A percentile compares a stretch with the other conserved stretches of the same genome.
Evolutionary conservation across 2,888 invertebrate species (phyloP).

Genomic region (Scaptodrosophila latifasciaeformis): DNA sequence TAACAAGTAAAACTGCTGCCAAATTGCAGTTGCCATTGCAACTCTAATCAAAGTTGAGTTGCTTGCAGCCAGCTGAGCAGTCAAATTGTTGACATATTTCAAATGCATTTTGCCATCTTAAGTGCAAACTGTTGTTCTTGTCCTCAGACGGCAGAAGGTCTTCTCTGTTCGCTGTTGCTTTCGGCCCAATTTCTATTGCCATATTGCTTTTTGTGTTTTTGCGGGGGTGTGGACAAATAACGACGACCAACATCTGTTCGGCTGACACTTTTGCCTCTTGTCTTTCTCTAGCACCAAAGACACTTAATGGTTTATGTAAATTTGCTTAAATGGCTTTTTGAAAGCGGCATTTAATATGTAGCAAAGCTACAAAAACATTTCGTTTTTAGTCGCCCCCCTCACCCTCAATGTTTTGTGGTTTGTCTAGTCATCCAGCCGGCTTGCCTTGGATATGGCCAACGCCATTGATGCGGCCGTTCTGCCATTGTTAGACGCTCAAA

Average conservation of each 20-base stretch:
- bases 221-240: slow-evolving; percentile 14
- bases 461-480: slow-evolving; percentile 19
- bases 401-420: slow-evolving; percentile 18
- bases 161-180: too few species aligned
- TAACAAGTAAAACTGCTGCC: too few species aligned
- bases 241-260: neutral
- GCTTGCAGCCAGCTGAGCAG: neutral
- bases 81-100: neutral
- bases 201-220: too few species aligned
- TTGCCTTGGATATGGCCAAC: slow-evolving; percentile 13
- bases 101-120: too few species aligned
- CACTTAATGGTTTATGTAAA: slow-evolving; percentile 61
- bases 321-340: slow-evolving; percentile 45
- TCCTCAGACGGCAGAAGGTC: too few species aligned
- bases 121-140: too few species aligned
- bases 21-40: neutral
- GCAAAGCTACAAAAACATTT: slow-evolving; percentile 45
- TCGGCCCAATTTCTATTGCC: too few species aligned
- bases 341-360: slow-evolving; percentile 48
- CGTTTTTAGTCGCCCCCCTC: neutral
- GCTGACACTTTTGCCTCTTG: neutral
- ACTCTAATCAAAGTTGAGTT: neutral
- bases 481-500: too few species aligned
- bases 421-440: slow-evolving; percentile 18
- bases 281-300: slow-evolving; percentile 11